Evolutionary conservation across 2,113 vertebrate genomes (phyloP), one percentile per base, ranked within the genome.

Genomic region (Hydrochoerus hydrochaeris): DNA sequence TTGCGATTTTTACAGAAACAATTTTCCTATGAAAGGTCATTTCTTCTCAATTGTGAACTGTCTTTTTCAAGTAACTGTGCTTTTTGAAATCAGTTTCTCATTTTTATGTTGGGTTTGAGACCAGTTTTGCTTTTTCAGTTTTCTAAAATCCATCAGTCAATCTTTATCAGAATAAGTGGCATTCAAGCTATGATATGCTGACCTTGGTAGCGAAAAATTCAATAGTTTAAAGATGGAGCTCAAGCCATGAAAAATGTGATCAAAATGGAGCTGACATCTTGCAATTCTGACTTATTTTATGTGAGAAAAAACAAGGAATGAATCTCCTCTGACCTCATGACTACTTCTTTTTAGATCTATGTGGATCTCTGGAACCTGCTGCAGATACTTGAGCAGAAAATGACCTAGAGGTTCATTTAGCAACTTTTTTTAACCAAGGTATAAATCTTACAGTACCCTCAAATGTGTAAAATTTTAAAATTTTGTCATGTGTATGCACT

Each of bases 211-310:
- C 90, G 90, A 88, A 97, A 97, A 96, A 92, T 92, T 77, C 69
- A 97, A 84, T 97, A 63, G 52, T 46, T 96, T 96, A 96, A 97
- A 96, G 83, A 95, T 92, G 83, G 65, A 97, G 89, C 85, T 97
- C 41, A 90, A 93, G 81, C 85, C 85, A 94, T 83, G 85, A 90
- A 97, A 96, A 97, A 90, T 92, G 62, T 88, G 77, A 96, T 97
- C 85, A 96, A 93, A 95, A 95, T 52, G 10, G 41, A 96, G 46
- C 4, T 62, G 94, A 97, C 87, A 94, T 80, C 44, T 83, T 96
- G 63, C 17, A 90, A 78, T 73, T 95, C 82, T 96, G 88, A 92
- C 90, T 95, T 92, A 90, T 95, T 97, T 96, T 80, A 90, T 85
- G 88, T 78, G 85, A 88, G 49, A 41, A 89, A 81, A 97, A 88